Evolutionary conservation across 2,888 invertebrate genomes (phyloP).

Genomic region (Iphiclides podalirius): DNA sequence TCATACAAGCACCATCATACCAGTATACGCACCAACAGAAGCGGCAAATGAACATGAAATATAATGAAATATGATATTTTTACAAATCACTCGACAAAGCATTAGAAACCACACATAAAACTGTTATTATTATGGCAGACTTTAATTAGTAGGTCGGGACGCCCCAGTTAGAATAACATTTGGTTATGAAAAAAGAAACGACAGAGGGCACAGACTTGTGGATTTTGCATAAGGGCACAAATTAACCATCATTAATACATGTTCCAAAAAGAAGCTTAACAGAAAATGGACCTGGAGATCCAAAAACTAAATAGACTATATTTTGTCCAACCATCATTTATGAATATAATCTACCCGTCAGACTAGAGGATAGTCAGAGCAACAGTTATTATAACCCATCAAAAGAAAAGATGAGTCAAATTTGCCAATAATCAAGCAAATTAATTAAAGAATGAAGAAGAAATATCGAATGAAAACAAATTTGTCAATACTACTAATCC

Average conservation of each 20-base stretch:
- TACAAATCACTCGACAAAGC: conserved; percentile 14
- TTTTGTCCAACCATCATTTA: neutral
- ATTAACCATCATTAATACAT: neutral
- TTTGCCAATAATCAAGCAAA: too few species aligned
- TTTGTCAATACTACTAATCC: too few species aligned
- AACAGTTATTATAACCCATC: too few species aligned
- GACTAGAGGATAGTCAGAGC: conserved; percentile 19
- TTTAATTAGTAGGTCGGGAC: neutral
- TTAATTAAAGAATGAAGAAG: too few species aligned
- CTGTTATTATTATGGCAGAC: neutral
- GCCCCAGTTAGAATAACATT: neutral
- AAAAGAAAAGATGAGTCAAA: too few species aligned
- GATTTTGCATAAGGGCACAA: neutral
- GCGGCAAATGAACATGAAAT: conserved; percentile 10
- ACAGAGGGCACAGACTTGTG: too few species aligned
- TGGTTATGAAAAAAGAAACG: neutral
- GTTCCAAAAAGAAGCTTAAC: too few species aligned
- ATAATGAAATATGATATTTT: conserved; percentile 11
- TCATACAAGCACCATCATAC: conserved; percentile 11
- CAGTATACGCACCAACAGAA: conserved; percentile 20
- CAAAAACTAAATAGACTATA: conserved; percentile 10
- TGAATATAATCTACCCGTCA: conserved; percentile 20
- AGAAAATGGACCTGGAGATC: conserved; percentile 5
- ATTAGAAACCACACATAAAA: neutral
- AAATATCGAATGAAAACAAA: too few species aligned